Conservation (phyloP, 2,113 vertebrate genomes). For the Pimephales promelas region DNA sequence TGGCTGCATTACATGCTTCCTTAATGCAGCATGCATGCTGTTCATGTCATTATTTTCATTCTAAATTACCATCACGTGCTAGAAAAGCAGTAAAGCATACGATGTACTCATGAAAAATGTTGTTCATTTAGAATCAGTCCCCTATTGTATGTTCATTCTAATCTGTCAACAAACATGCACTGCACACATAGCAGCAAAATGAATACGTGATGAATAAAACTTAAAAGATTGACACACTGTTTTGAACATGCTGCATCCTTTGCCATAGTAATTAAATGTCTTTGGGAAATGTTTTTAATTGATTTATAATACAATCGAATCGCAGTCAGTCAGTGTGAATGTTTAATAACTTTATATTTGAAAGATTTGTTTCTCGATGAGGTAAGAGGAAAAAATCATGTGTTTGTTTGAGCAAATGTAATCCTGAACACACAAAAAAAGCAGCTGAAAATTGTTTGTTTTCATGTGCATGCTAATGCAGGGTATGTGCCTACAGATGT, state of each 20-base stretch:
- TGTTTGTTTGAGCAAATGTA: conserved; percentile 33
- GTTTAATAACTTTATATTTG: not conserved
- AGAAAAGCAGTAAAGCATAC: not conserved
- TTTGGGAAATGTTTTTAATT: not conserved
- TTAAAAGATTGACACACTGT: not conserved
- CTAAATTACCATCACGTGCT: not conserved
- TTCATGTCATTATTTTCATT: not conserved
- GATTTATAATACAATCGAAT: not conserved
- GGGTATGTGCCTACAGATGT: not conserved
- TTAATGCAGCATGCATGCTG: not conserved
- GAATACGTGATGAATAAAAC: not conserved
- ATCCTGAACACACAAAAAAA: conserved; percentile 27
- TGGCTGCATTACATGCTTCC: not conserved
- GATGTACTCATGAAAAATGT: not conserved
- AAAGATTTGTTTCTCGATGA: not conserved
- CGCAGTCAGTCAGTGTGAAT: not conserved
- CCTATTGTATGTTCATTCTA: not conserved
- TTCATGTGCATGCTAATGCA: conserved; percentile 8
- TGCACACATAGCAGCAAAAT: not conserved
- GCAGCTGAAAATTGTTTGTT: conserved; percentile 14
- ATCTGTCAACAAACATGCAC: not conserved
- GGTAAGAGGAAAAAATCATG: not conserved
- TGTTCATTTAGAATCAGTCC: not conserved
- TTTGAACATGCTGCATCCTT: not conserved
- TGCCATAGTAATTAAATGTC: not conserved